Conservation (phyloP, 2,113 vertebrate genomes). For the Progne subis region DNA sequence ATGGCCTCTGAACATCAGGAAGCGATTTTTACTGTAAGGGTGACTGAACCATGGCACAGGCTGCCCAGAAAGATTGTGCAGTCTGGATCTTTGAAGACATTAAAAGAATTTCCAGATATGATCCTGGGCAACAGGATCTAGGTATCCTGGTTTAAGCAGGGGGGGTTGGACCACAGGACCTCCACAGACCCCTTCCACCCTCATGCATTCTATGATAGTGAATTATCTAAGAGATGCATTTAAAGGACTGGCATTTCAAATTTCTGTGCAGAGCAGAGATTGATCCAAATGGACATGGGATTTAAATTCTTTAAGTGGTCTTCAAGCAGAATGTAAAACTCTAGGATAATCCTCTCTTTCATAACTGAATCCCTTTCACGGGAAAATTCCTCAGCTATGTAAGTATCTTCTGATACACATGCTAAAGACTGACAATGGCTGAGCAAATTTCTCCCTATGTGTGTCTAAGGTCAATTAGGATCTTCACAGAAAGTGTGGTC, state of each 20-base stretch:
- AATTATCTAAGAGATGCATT: neutral
- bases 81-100: neutral
- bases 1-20: neutral
- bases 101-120: fast-evolving
- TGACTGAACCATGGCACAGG: neutral
- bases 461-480: neutral
- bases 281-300: neutral
- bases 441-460: neutral
- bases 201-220: neutral
- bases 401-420: neutral
- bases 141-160: neutral
- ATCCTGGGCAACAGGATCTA: neutral
- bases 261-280: neutral
- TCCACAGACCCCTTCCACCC: neutral
- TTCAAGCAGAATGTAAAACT: neutral
- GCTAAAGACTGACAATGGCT: neutral
- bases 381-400: neutral
- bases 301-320: neutral
- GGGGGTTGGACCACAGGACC: neutral
- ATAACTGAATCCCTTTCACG: neutral
- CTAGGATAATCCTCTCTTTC: neutral
- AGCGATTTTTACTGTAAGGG: neutral
- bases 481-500: neutral
- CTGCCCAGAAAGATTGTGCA: neutral
- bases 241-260: neutral